Conservation (phyloP, 2,797 vertebrate genomes). For the Spheniscus humboldti region DNA sequence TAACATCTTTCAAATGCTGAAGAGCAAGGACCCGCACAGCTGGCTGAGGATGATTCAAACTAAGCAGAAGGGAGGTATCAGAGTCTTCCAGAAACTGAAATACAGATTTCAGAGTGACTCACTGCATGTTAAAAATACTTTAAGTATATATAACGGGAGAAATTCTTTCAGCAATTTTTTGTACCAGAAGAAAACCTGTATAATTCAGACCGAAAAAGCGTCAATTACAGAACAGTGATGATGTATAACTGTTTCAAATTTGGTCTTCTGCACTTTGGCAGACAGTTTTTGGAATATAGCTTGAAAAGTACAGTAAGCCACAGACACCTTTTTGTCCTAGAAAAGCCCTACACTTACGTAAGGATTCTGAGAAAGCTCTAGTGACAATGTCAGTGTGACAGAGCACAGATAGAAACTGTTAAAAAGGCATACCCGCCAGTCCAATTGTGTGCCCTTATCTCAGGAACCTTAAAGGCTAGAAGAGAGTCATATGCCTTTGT, state of each 20-base stretch:
- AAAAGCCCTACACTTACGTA: conserved; percentile 30
- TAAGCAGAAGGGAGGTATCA: conserved; percentile 88
- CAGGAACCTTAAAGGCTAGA: background rate
- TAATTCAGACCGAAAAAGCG: background rate
- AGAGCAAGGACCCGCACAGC: conserved; percentile 84
- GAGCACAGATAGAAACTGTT: background rate
- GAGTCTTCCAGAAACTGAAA: conserved; percentile 85
- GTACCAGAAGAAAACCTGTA: background rate
- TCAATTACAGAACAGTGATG: background rate
- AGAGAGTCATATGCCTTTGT: background rate
- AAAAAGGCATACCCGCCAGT: conserved; percentile 8
- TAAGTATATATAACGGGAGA: background rate
- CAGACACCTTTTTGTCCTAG: background rate
- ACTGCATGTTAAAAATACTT: background rate
- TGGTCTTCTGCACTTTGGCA: background rate
- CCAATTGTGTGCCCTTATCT: background rate
- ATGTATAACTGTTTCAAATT: background rate
- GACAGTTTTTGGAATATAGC: background rate
- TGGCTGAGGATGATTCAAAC: conserved; percentile 89
- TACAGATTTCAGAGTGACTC: conserved; percentile 33
- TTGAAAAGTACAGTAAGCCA: conserved; percentile 4
- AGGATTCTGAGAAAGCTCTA: conserved; percentile 47
- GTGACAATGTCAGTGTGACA: conserved; percentile 19
- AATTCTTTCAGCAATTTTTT: background rate
- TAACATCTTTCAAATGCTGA: conserved; percentile 79